Evolutionary conservation across 2,888 invertebrate species (phyloP), one percentile per base, ranked within the genome.

Genomic region (Cephalotes varians): DNA sequence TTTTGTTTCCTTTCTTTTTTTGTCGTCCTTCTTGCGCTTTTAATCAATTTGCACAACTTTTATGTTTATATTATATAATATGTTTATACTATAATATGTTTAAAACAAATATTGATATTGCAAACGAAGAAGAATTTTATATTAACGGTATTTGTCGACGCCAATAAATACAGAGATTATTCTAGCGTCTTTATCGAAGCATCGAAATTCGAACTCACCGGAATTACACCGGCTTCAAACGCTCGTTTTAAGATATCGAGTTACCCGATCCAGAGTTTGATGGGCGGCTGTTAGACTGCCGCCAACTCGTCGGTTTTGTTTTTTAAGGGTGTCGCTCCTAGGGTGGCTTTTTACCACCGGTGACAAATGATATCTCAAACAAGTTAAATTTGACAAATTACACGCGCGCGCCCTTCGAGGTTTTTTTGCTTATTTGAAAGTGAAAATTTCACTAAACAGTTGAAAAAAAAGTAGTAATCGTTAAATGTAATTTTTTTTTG

Each of bases 351-450:
- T 82, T 71, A 72, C 47, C 51, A 47, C 47, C 10, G 25, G 37
- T 69, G 51, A 76, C 88, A 82, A 83, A 85, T 79, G 69, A 84
- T 64, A 54, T 65, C 47, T 77, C 84, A 85, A 89, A 86, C 83
- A 85, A 81, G 85, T 90, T 86, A 85, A 89, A 91, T 69, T 79
- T 82, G 90, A 90, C 86, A 91, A 90, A 91, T 90, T 92, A 79
- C 51, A 84, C 83, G 65, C 89, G 71, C 40, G 60, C 49, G 47
- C 31, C 73, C 31, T 49, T 67, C n/a, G 4, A 60, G 18, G 15
- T 76, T 56, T 54, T 0, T n/a, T 74, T 10, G 12, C 31, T 64
- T 44, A 56, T 7, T 18, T 21, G 12, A 81, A 86, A 76, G 21
- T 18, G 25, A 9, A 72, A 58, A 9, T 12, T 49, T 5, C 3